phyloP scores from a whole-genome alignment of 2,113 vertebrate genomes.

The Semnopithecus entellus region DNA sequence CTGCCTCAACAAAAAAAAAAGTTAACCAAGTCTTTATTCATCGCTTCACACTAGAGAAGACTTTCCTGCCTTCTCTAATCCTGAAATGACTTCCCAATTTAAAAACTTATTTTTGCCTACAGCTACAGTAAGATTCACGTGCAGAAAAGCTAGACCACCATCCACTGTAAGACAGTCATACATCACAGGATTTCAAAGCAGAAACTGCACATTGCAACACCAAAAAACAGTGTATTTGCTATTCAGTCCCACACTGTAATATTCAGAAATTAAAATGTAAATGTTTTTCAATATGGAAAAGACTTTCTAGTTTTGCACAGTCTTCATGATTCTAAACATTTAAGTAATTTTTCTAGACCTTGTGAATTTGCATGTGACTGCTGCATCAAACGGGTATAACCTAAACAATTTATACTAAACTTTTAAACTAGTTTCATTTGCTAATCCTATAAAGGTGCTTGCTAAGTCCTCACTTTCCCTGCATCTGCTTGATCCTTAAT shows the following conservation, averaged over 20 bases:
- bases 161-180: background rate
- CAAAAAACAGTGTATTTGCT: background rate
- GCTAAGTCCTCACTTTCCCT: background rate
- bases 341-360: background rate
- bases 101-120: background rate
- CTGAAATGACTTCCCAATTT: background rate
- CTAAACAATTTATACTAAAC: background rate
- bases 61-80: background rate
- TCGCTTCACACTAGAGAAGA: background rate
- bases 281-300: background rate
- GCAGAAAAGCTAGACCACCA: background rate
- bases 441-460: background rate
- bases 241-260: background rate
- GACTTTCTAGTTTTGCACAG: background rate
- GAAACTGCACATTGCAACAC: background rate
- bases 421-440: background rate
- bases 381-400: background rate
- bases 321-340: background rate
- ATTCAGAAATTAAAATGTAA: conserved; percentile 12
- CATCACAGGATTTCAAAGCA: background rate
- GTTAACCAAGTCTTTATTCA: background rate
- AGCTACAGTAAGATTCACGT: background rate
- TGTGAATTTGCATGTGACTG: background rate
- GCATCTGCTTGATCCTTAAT: background rate
- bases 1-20: too few relatives aligned